Percentiles rank a stretch among this genome's conserved stretches.
Evolutionary conservation across 2,797 vertebrate species (phyloP).

Genomic region (Paratrypauchen microcephalus): DNA sequence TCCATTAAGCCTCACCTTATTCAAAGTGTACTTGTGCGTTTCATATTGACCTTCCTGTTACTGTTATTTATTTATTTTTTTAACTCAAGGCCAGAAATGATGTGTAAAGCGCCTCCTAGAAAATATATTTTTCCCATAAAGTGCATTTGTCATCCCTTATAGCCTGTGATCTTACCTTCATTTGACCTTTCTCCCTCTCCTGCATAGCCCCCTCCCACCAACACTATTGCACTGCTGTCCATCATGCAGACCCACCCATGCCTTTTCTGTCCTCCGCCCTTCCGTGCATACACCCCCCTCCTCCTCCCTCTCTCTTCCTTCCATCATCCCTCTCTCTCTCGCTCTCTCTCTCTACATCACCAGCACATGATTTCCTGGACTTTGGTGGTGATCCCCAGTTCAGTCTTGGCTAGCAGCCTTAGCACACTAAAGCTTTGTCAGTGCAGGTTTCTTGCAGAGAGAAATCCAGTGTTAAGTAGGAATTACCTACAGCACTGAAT

Average conservation of each 20-base stretch:
- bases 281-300: conserved; percentile 17
- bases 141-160: conserved; percentile 4
- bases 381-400: conserved; percentile 61
- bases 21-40: conserved; percentile 17
- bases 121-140: conserved; percentile 10
- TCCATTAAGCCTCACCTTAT: conserved; percentile 4
- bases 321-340: no score
- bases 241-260: conserved; percentile 36
- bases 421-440: conserved; percentile 65
- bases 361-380: conserved; percentile 25
- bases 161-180: conserved; percentile 26
- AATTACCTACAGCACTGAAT: conserved; percentile 58
- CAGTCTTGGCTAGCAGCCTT: conserved; percentile 65
- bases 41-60: conserved; percentile 42
- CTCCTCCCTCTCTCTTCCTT: conserved; percentile 15
- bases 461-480: conserved; percentile 67
- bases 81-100: conserved; percentile 19
- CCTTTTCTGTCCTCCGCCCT: conserved; percentile 15
- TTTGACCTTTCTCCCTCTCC: conserved; percentile 49
- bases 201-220: conserved; percentile 17
- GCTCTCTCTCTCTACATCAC: neutral
- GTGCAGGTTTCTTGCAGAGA: conserved; percentile 50
- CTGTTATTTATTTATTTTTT: conserved; percentile 22
- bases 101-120: neutral
- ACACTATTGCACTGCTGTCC: conserved; percentile 15